These are phyloP conservation scores for Drosophila longiperda DNA, from an alignment of 2,888 invertebrate genomes.

Conservation along the genomic window DNA sequence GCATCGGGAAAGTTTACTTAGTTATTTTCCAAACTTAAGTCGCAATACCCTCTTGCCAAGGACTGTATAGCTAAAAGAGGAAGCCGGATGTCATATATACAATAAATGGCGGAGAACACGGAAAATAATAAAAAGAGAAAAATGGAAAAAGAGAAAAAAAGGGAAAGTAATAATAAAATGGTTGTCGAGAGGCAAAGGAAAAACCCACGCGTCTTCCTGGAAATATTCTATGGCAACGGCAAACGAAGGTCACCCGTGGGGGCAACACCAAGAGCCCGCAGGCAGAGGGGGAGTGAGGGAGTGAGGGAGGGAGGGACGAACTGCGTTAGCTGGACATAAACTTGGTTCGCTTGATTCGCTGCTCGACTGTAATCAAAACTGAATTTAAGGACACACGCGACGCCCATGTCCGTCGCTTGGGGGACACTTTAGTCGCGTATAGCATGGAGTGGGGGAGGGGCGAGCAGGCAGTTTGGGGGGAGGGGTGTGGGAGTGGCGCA, in stretches of 20 bases:
- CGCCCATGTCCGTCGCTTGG: slow-evolving; percentile 35
- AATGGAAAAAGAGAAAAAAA: slow-evolving; percentile 6
- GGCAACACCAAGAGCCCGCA: no score
- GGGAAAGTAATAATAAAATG: slow-evolving; percentile 4
- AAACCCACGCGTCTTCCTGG: slow-evolving; percentile 19
- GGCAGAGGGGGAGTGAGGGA: neutral
- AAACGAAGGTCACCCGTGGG: slow-evolving; percentile 15
- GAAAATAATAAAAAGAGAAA: slow-evolving; percentile 22
- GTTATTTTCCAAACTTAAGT: neutral
- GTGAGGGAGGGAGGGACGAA: no score
- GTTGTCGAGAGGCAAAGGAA: slow-evolving; percentile 4
- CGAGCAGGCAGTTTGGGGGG: neutral
- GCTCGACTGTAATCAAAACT: slow-evolving; percentile 65
- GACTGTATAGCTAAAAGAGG: neutral
- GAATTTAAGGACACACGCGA: slow-evolving; percentile 77
- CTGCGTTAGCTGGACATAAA: slow-evolving; percentile 33
- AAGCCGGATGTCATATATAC: neutral
- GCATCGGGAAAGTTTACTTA: neutral
- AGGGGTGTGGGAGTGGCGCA: neutral
- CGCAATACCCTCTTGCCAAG: neutral
- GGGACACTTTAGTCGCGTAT: neutral
- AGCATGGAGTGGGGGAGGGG: neutral
- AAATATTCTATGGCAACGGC: slow-evolving; percentile 35
- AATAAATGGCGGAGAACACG: slow-evolving; percentile 12
- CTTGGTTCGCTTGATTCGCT: slow-evolving; percentile 8